A percentile compares a stretch with the other conserved stretches of the same genome.
These are phyloP conservation scores for Drosophila lacteicornis DNA, from an alignment of 1,140 invertebrate genomes.

Conservation along the genomic window DNA sequence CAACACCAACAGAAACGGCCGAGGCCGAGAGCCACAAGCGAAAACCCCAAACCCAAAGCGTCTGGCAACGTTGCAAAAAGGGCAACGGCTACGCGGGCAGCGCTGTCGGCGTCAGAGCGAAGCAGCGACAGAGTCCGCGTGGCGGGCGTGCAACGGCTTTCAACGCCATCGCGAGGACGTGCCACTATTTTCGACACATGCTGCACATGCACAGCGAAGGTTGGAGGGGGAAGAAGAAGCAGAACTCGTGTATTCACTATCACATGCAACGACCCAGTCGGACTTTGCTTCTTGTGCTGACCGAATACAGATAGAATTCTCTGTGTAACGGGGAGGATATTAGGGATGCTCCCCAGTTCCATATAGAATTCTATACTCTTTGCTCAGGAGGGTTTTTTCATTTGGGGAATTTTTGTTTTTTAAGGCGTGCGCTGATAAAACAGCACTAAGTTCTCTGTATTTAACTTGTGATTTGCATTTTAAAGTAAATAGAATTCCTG, in stretches of 20 bases:
- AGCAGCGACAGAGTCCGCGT: constrained; percentile 40
- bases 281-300: too few species aligned
- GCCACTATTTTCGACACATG: constrained; percentile 63
- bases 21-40: constrained; percentile 35
- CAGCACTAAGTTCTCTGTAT: too few species aligned
- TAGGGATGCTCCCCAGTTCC: too few species aligned
- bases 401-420: too few species aligned
- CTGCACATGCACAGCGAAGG: constrained; percentile 64
- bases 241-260: constrained; percentile 1
- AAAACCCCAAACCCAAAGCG: constrained; percentile 68
- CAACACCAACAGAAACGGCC: constrained; percentile 23
- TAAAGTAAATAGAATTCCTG: too few species aligned
- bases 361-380: too few species aligned
- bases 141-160: constrained; percentile 77
- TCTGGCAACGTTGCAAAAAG: constrained; percentile 71
- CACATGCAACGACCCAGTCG: constrained; percentile 13
- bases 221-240: background rate
- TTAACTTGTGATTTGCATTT: too few species aligned
- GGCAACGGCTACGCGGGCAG: constrained; percentile 46
- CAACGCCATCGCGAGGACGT: constrained; percentile 63
- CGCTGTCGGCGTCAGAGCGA: constrained; percentile 4
- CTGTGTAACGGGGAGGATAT: too few species aligned
- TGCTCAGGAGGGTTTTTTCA: too few species aligned
- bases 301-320: too few species aligned
- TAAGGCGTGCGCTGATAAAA: too few species aligned